Percentiles rank a stretch among this genome's conserved stretches.
These are phyloP conservation scores for Drosophila greeni DNA, from an alignment of 2,888 invertebrate species.

Conservation along the genomic window DNA sequence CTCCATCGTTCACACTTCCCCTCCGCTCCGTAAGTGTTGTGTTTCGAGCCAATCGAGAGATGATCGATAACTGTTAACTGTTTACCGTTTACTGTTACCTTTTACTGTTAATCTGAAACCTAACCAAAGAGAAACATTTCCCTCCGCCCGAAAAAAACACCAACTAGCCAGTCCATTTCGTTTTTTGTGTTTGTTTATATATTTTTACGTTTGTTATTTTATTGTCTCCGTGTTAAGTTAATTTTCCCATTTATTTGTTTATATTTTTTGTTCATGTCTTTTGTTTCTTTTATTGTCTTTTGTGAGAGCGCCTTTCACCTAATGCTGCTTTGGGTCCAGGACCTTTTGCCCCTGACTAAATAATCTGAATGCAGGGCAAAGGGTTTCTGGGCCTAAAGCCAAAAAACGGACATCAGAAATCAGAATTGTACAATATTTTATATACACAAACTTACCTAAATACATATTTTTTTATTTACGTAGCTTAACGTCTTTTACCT, in stretches of 20 bases:
- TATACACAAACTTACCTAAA: slow-evolving; percentile 20
- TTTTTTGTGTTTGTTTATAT: slow-evolving; percentile 42
- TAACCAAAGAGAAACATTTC: slow-evolving; percentile 42
- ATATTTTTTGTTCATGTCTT: slow-evolving; percentile 35
- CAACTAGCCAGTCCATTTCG: slow-evolving; percentile 8
- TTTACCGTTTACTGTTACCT: slow-evolving; percentile 47
- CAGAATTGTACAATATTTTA: slow-evolving; percentile 36
- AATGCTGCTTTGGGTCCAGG: slow-evolving; percentile 70
- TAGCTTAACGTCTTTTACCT: slow-evolving; percentile 74
- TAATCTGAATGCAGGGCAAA: slow-evolving; percentile 16
- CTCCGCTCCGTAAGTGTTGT: slow-evolving; percentile 69
- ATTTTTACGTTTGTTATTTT: slow-evolving; percentile 44
- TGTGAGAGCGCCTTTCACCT: slow-evolving; percentile 66
- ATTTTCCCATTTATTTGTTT: slow-evolving; percentile 26
- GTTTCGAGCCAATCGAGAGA: slow-evolving; percentile 26
- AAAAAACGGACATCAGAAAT: slow-evolving; percentile 42
- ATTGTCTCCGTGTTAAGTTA: slow-evolving; percentile 33
- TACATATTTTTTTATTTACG: slow-evolving; percentile 44
- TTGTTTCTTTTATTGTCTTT: slow-evolving; percentile 47
- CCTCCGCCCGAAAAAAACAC: slow-evolving; percentile 4
- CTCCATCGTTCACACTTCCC: slow-evolving; percentile 74
- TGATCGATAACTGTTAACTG: slow-evolving; percentile 67
- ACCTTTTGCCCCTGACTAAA: slow-evolving; percentile 43
- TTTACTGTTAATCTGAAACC: slow-evolving; percentile 51
- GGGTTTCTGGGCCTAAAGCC: slow-evolving; percentile 27